Percentiles rank a stretch among this genome's conserved stretches.
Evolutionary conservation across 2,888 invertebrate species (phyloP).

Genomic region (Gymnosoma rotundatum): DNA sequence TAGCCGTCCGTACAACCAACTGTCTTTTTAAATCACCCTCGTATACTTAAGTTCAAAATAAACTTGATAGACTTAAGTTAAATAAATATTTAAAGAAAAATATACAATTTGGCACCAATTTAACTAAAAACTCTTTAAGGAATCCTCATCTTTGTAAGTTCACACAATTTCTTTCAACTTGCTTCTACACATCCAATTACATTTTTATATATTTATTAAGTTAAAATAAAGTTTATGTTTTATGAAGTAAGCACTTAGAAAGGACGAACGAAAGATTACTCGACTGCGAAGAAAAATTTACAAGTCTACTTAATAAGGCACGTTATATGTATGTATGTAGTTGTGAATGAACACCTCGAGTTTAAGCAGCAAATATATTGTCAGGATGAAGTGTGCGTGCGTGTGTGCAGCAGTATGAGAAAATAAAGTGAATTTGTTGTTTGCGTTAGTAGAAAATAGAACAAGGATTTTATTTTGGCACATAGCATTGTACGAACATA

Average conservation of each 20-base stretch:
- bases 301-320: conserved; percentile 55
- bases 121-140: neutral
- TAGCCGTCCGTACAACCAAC: too few species aligned
- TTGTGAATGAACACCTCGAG: conserved; percentile 48
- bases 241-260: neutral
- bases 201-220: conserved; percentile 35
- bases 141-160: neutral
- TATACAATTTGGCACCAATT: conserved; percentile 31
- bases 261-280: neutral
- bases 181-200: neutral
- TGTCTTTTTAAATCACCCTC: too few species aligned
- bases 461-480: conserved; percentile 57
- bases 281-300: conserved; percentile 20
- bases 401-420: neutral
- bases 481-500: neutral
- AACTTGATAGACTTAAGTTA: neutral
- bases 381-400: neutral
- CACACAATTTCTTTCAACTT: neutral
- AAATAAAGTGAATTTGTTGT: conserved; percentile 28
- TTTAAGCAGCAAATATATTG: conserved; percentile 6
- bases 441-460: conserved; percentile 46
- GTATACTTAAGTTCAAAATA: neutral
- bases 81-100: neutral
- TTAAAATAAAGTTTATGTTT: conserved; percentile 43
- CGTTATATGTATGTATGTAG: conserved; percentile 25